Conservation (phyloP, 2,797 vertebrate species). For the Poecilia wingei region DNA sequence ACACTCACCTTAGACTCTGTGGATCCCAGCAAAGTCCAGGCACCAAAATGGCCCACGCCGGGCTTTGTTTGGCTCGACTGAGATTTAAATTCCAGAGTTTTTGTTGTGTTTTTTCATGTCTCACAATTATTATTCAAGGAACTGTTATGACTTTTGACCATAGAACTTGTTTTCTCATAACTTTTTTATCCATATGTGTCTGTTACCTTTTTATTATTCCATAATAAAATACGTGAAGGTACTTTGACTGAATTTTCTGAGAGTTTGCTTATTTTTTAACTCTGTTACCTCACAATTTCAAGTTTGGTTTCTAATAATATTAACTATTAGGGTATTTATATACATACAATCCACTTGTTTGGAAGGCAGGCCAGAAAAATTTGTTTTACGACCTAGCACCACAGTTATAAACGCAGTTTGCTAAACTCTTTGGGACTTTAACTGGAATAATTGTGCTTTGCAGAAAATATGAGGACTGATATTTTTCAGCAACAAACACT, state of each 20-base stretch:
- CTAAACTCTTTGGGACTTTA: neutral
- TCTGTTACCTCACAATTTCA: neutral
- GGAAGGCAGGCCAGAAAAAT: neutral
- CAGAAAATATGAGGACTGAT: neutral
- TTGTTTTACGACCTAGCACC: neutral
- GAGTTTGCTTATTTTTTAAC: neutral
- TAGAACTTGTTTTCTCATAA: neutral
- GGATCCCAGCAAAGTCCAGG: slow-evolving; percentile 64
- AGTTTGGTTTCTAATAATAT: neutral
- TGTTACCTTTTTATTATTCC: neutral
- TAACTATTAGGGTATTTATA: neutral
- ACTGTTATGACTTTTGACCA: neutral
- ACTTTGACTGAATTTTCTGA: neutral
- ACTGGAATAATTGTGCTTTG: neutral
- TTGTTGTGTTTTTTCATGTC: neutral
- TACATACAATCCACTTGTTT: neutral
- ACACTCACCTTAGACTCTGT: slow-evolving; percentile 74
- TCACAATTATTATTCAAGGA: neutral
- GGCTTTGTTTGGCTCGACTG: slow-evolving; percentile 71
- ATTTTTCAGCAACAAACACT: neutral
- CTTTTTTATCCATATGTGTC: neutral
- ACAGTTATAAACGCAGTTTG: neutral
- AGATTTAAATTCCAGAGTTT: slow-evolving; percentile 13
- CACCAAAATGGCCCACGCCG: slow-evolving; percentile 72
- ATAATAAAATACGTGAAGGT: neutral